Conservation (phyloP, 2,888 invertebrate genomes). For the Drosophila prolongata region DNA sequence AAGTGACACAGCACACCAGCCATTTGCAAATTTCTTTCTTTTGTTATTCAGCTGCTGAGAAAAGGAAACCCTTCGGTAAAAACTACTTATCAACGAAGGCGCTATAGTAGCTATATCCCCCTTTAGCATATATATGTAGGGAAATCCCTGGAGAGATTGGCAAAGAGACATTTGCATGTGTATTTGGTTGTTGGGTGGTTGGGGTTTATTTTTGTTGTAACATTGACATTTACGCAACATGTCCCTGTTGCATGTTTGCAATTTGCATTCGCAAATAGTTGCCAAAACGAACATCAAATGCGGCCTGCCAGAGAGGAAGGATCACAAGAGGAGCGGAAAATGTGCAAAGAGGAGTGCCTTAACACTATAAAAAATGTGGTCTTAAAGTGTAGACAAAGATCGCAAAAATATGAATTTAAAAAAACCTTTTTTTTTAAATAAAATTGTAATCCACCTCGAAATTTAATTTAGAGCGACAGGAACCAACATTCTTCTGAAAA, state of each 20-base stretch:
- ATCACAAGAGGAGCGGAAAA: background rate
- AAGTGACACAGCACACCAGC: constrained; percentile 40
- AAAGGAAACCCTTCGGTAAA: constrained; percentile 3
- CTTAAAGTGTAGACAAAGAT: too few relatives aligned
- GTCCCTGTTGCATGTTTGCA: constrained; percentile 81
- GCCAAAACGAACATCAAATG: constrained; percentile 80
- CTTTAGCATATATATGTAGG: constrained; percentile 3
- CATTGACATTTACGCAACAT: constrained; percentile 81
- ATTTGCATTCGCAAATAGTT: constrained; percentile 81
- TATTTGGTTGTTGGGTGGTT: constrained; percentile 30
- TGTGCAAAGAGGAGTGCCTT: too few relatives aligned
- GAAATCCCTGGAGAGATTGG: constrained; percentile 26
- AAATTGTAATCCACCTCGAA: too few relatives aligned
- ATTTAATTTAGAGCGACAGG: too few relatives aligned
- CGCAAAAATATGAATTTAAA: background rate
- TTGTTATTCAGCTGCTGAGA: constrained; percentile 24
- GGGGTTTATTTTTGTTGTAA: constrained; percentile 31
- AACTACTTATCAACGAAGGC: constrained; percentile 60
- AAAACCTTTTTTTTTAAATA: background rate
- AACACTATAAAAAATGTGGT: background rate
- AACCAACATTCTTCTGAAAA: too few relatives aligned
- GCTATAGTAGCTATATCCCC: constrained; percentile 46
- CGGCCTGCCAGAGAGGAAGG: constrained; percentile 44
- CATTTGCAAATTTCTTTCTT: constrained; percentile 30
- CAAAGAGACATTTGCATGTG: constrained; percentile 41